Base-by-base conservation (phyloP, 1,140 invertebrate species). In the Microplitis mediator region DNA sequence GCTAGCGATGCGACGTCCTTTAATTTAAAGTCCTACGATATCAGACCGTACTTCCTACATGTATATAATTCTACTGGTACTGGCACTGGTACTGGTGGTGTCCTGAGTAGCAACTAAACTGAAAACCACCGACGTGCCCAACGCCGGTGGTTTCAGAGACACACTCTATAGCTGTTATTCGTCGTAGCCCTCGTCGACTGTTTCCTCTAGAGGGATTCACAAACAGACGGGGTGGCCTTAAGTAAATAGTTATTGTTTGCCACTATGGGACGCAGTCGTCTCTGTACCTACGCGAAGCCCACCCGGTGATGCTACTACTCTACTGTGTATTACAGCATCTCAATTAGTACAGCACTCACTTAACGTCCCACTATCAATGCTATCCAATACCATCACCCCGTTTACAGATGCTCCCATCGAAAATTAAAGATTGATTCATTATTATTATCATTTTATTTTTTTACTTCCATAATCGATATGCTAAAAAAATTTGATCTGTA, bases 211-310 rank as follows among this genome's bases (percentile, higher is more conserved):
- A 72, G 36, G 77, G 77, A 80, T 85, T 74, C 71, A 80, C 81
- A 85, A 85, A 86, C 79, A 85, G 79, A 84, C 81, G 78, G 84
- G 85, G 84, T 84, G 82, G 80, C 82, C 81, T 82, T 82, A 75
- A 79, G 78, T 78, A 85, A 86, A 86, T 82, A 85, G 77, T 85
- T 84, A 84, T 86, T 85, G 84, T 86, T 83, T 81, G 81, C 75
- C 64, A 77, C 74, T 73, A 60, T 64, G 71, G 36, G 72, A 61
- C 72, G 77, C 76, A 74, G 67, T 72, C 66, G 34, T 78, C 78
- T 54, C 75, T 9, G 39, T 45, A 45, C 39, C 39, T 75, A 64
- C 52, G 58, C 39, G 39, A 8, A 36, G 45, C 23, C 71, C 60
- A 67, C 56, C 69, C 65, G 62, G n/a, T 35, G 39, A 45, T 45